Evolutionary conservation across 35 echinoderm and acorn worm genomes (phyloP), one percentile per base, ranked within the genome.

Genomic region (Eucidaris tribuloides): DNA sequence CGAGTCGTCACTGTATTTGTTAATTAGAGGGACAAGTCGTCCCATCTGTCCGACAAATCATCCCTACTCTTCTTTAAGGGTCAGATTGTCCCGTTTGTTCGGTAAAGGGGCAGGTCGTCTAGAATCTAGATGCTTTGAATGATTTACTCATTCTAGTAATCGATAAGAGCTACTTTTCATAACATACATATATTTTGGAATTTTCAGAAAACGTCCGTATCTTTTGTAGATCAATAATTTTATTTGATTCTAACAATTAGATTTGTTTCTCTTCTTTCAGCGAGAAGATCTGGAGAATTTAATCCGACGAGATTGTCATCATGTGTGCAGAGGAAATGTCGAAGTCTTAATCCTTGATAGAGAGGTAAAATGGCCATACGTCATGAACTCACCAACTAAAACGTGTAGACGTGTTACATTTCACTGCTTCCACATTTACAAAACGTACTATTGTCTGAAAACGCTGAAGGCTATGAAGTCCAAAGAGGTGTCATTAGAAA

Each of bases 331-430:
- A 61, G 88, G 88, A 61, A 56, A 65, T 13, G 80, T 90, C 15
- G 88, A 90, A 78, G 88, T 90, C 35, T 55, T 90, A 25, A 44
- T 90, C n/a, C 55, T 90, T 2, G 81, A 90, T n/a, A 84, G 76
- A 42, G 76, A 87, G 72, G 85, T 87, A 36, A 43, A 38, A 42
- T 18, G 0, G 17, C 37, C 43, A 42, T 3, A 24, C 24, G 4
- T 29, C 57, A n/a, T n/a, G n/a, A n/a, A n/a, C n/a, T n/a, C n/a
- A n/a, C n/a, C n/a, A n/a, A n/a, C n/a, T n/a, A n/a, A 4, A 5
- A n/a, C n/a, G n/a, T n/a, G n/a, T n/a, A n/a, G n/a, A n/a, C n/a
- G n/a, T n/a, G n/a, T n/a, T n/a, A n/a, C n/a, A n/a, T n/a, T n/a
- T n/a, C n/a, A n/a, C n/a, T n/a, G n/a, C n/a, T n/a, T n/a, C n/a